Conservation (phyloP, 2,888 invertebrate species). For the Bellardia bayeri region DNA sequence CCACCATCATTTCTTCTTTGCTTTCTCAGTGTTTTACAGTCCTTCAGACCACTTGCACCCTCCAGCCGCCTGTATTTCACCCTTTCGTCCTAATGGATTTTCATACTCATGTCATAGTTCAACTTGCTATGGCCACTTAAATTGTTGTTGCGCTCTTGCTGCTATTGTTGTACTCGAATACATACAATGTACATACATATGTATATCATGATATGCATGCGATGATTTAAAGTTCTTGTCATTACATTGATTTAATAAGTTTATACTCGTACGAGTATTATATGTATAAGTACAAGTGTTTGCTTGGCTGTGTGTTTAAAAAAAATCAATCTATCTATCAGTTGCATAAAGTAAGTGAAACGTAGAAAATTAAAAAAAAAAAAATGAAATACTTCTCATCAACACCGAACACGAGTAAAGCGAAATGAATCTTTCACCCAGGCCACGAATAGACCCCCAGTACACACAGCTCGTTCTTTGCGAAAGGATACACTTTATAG, state of each 20-base stretch:
- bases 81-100: constrained; percentile 53
- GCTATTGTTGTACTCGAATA: not conserved
- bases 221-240: constrained; percentile 67
- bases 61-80: not conserved
- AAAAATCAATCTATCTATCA: constrained; percentile 60
- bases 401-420: constrained; percentile 36
- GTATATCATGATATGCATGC: constrained; percentile 19
- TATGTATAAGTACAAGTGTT: constrained; percentile 1
- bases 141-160: constrained; percentile 13
- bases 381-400: constrained; percentile 55
- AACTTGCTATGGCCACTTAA: constrained; percentile 53
- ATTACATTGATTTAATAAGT: constrained; percentile 70
- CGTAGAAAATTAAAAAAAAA: constrained; percentile 34
- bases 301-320: not conserved
- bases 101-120: constrained; percentile 42
- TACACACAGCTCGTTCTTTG: not conserved
- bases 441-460: not conserved
- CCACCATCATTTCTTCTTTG: constrained; percentile 29
- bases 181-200: not conserved
- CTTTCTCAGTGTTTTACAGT: not conserved
- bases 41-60: not conserved
- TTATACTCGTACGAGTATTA: constrained; percentile 24
- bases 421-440: constrained; percentile 32
- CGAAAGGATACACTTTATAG: not conserved
- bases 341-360: constrained; percentile 58